Base-by-base conservation (phyloP, 2,797 vertebrate genomes). In the Danio jaintianensis region DNA sequence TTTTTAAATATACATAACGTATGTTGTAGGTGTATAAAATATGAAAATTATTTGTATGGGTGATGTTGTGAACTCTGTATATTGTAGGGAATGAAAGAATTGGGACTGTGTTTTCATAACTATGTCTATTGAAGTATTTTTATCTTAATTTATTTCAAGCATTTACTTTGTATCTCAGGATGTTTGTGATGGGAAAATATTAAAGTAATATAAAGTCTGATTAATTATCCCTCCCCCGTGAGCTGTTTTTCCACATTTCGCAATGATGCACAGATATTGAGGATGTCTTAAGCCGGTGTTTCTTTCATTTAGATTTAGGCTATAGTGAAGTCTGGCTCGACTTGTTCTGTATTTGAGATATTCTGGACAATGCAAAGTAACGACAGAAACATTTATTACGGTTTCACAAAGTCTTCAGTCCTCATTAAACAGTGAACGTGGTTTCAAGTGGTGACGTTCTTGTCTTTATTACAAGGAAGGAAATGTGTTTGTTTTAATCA, bases 161-260 rank as follows among this genome's bases (percentile, higher is more conserved):
- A 84, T 82, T 88, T 81, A n/a, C 78, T 81, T 83, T 84, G 43
- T 78, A 87, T 87, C 85, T 87, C 81, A 85, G 87, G 84, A 88
- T 84, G 78, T 87, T 68, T 13, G 15, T 79, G 73, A 71, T 58
- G 59, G 59, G 64, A 74, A 82, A 53, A 64, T 72, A 74, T 42
- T 73, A 50, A 72, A 84, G 45, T 72, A 40, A 69, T 64, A 75
- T 86, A 81, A 82, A 82, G 80, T 85, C 66, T 52, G 20, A 48
- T 82, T 78, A 56, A 62, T 62, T 20, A 66, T 72, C 43, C 59
- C 18, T 82, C 66, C 74, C 61, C 63, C 71, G 16, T 64, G 64
- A 78, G 53, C 63, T 72, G 72, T 75, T 71, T 74, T 81, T 68
- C 5, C 29, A 68, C 12, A 45, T 45, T 73, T 18, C 36, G 69